Percentiles rank a stretch among this genome's conserved stretches.
phyloP scores from a whole-genome alignment of 2,113 vertebrate species.

The Cervus canadensis region DNA sequence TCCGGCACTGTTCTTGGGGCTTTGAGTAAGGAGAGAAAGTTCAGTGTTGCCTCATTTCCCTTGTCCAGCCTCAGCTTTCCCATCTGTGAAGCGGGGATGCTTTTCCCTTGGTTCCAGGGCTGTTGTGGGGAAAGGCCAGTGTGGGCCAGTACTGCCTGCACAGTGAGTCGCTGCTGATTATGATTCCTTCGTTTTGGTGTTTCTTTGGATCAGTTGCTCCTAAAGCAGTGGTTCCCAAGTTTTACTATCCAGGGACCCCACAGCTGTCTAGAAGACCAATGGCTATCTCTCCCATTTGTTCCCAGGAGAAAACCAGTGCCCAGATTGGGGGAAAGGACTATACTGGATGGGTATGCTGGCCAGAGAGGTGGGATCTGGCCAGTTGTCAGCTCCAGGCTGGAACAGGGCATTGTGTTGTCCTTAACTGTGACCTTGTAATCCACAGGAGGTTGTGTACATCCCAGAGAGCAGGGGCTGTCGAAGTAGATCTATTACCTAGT shows the following conservation, averaged over 20 bases:
- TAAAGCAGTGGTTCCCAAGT: background rate
- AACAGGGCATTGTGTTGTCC: background rate
- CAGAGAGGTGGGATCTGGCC: background rate
- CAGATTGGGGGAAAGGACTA: background rate
- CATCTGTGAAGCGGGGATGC: background rate
- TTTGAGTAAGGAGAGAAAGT: background rate
- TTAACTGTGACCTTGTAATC: too few species aligned
- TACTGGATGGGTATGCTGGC: background rate
- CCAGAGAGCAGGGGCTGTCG: background rate
- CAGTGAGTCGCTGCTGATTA: background rate
- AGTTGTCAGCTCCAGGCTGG: background rate
- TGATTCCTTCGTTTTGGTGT: background rate
- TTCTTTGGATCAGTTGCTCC: background rate
- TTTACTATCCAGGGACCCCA: background rate
- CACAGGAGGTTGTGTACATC: background rate
- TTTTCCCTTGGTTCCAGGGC: background rate
- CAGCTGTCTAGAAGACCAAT: background rate
- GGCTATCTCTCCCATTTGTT: background rate
- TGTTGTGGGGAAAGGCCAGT: background rate
- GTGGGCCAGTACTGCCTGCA: background rate
- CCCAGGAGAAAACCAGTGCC: background rate
- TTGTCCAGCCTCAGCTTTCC: background rate
- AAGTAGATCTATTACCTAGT: background rate
- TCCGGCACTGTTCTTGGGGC: background rate
- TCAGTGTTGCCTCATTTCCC: background rate